phyloP scores from a whole-genome alignment of 2,888 invertebrate species.

The Lasioglossum calceatum region DNA sequence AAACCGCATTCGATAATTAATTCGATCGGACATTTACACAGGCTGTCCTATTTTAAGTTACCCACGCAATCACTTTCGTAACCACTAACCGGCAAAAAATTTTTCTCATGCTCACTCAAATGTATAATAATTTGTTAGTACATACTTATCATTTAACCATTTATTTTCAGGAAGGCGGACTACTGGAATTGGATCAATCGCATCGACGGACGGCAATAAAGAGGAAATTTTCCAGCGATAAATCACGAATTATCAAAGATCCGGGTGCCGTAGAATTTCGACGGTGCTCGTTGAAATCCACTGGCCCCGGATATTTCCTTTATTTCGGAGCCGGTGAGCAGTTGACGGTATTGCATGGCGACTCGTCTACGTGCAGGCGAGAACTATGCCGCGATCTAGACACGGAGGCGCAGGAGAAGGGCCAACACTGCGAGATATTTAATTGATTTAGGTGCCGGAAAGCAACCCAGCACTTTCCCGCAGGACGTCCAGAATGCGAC shows the following conservation, averaged over 20 bases:
- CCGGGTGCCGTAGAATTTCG: neutral
- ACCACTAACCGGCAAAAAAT: neutral
- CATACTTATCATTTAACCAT: neutral
- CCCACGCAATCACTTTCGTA: neutral
- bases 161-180: too few relatives aligned
- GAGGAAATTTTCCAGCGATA: neutral
- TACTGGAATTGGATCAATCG: too few relatives aligned
- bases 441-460: slow-evolving; percentile 77
- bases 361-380: slow-evolving; percentile 18
- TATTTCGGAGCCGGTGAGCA: slow-evolving; percentile 2
- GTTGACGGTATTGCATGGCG: neutral
- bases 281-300: neutral
- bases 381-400: slow-evolving; percentile 25
- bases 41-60: neutral
- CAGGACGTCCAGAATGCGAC: slow-evolving; percentile 75
- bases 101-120: neutral
- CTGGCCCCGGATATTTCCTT: neutral
- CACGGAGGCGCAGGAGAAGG: slow-evolving; percentile 17
- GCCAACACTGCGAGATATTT: slow-evolving; percentile 74
- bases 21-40: neutral
- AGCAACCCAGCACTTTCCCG: slow-evolving; percentile 70
- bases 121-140: neutral
- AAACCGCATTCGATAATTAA: neutral
- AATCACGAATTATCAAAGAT: neutral
- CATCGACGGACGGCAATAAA: neutral